Evolutionary conservation across 2,888 invertebrate species (phyloP).

Genomic region (Hecatera dysodea): DNA sequence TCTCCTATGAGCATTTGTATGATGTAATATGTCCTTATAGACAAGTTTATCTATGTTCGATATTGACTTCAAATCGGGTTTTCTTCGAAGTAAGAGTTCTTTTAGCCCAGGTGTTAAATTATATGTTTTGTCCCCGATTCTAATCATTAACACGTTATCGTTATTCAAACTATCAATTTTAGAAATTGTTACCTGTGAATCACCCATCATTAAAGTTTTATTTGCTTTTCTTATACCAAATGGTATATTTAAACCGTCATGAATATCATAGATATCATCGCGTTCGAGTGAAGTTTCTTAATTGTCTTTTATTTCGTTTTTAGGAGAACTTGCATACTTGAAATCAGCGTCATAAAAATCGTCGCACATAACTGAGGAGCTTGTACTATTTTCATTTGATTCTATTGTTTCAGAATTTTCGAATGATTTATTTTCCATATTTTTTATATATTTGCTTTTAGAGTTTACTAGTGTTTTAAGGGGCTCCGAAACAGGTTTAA

Average conservation of each 20-base stretch:
- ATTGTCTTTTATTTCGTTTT: background rate
- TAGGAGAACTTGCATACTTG: background rate
- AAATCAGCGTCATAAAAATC: background rate
- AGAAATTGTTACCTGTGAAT: background rate
- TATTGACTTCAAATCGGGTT: no score
- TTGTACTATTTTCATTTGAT: background rate
- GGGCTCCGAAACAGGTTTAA: background rate
- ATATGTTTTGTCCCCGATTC: background rate
- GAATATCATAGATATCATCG: no score
- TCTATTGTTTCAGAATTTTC: background rate
- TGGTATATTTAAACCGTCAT: no score
- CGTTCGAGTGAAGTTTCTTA: background rate
- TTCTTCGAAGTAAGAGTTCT: no score
- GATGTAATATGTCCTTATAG: no score
- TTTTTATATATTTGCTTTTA: background rate
- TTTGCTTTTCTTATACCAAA: background rate
- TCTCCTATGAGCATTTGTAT: background rate
- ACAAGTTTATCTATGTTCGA: no score
- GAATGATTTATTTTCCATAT: background rate
- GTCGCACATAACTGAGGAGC: background rate
- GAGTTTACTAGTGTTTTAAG: background rate
- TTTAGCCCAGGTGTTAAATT: slow-evolving; percentile 1
- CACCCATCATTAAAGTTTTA: background rate
- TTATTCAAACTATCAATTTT: no score
- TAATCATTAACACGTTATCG: background rate